Conservation (phyloP, 2,797 vertebrate genomes). For the Potorous gilbertii region DNA sequence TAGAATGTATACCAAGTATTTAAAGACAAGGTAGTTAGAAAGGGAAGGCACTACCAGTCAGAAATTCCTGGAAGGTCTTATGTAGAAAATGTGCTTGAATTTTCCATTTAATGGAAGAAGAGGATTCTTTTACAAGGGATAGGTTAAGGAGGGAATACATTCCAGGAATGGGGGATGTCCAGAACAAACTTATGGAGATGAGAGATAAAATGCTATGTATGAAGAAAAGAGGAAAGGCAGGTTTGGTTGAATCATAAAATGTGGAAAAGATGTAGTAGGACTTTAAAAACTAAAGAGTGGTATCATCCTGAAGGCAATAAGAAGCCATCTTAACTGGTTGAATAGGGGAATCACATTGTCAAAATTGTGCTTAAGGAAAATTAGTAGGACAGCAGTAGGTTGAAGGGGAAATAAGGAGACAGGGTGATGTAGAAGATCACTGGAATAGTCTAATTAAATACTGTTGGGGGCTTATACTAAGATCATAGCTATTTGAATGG, state of each 20-base stretch:
- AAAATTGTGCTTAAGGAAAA: neutral
- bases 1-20: neutral
- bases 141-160: neutral
- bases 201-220: neutral
- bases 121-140: neutral
- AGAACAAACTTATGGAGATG: neutral
- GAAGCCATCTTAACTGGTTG: neutral
- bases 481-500: neutral
- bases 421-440: neutral
- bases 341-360: neutral
- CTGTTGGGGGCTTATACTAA: neutral
- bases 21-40: neutral
- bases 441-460: neutral
- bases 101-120: neutral
- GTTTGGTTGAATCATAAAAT: neutral
- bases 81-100: neutral
- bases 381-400: neutral
- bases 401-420: neutral
- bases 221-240: neutral
- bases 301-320: neutral
- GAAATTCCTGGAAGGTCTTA: neutral
- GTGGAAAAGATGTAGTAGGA: neutral
- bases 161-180: neutral
- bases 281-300: neutral
- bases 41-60: neutral